Conservation (phyloP, 2,113 vertebrate species). For the Haplochromis burtoni region DNA sequence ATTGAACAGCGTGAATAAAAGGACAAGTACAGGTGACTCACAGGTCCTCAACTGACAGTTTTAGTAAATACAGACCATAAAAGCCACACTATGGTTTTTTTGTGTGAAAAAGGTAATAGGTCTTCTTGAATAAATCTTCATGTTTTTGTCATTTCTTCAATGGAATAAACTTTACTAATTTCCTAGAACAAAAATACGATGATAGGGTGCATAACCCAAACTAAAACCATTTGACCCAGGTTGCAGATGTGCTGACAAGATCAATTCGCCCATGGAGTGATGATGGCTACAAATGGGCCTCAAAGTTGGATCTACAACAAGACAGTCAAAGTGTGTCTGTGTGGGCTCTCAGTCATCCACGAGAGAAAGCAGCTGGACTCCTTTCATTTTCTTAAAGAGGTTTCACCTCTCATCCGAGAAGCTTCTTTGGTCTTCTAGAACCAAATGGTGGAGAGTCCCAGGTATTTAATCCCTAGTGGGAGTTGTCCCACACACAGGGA, state of each 20-base stretch:
- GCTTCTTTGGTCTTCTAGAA: neutral
- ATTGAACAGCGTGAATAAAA: neutral
- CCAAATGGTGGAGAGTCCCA: neutral
- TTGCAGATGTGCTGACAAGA: neutral
- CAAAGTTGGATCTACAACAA: neutral
- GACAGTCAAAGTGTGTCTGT: neutral
- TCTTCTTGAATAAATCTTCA: neutral
- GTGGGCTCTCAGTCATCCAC: neutral
- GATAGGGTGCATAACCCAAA: neutral
- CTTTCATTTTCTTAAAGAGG: neutral
- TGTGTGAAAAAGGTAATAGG: neutral
- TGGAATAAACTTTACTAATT: neutral
- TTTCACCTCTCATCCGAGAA: neutral
- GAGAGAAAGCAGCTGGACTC: neutral
- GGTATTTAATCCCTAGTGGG: neutral
- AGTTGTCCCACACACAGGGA: neutral
- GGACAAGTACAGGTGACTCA: neutral
- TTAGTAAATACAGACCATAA: neutral
- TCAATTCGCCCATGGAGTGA: neutral
- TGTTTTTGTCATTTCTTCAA: neutral
- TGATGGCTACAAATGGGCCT: neutral
- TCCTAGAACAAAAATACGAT: neutral
- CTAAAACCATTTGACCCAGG: neutral
- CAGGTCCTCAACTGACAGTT: neutral
- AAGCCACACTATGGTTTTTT: neutral